These are phyloP conservation scores for Rhopalosiphum nymphaeae DNA, from an alignment of 2,888 invertebrate genomes.

Conservation along the genomic window DNA sequence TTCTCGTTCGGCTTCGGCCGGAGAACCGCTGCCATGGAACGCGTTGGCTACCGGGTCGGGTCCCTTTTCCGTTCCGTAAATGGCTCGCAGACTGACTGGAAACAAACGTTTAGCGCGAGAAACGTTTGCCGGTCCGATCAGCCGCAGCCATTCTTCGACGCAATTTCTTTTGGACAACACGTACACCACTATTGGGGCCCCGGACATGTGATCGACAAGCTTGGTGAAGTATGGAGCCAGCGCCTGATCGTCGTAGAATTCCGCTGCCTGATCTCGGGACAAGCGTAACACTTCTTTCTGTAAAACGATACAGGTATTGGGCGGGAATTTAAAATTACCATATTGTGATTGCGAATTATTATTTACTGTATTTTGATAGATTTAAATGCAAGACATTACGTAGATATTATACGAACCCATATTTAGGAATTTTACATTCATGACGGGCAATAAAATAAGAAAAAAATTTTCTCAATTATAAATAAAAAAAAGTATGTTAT, in stretches of 20 bases:
- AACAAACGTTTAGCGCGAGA: neutral
- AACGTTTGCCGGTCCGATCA: conserved; percentile 52
- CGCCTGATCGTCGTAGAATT: conserved; percentile 14
- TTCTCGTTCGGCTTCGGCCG: conserved; percentile 11
- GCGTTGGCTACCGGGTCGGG: conserved; percentile 27
- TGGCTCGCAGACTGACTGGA: conserved; percentile 52
- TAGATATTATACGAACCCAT: neutral
- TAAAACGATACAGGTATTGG: neutral
- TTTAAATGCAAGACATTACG: neutral
- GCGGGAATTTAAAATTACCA: neutral
- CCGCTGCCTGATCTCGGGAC: conserved; percentile 27
- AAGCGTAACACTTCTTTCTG: conserved; percentile 54
- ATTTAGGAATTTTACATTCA: neutral
- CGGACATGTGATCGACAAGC: conserved; percentile 47
- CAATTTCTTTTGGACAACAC: conserved; percentile 42
- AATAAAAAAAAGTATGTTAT: neutral
- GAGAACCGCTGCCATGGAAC: conserved; percentile 42
- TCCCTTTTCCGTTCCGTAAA: conserved; percentile 2
- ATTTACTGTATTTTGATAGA: neutral
- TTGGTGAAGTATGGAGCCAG: conserved; percentile 1
- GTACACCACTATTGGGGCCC: conserved; percentile 48
- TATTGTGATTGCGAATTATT: too few relatives aligned
- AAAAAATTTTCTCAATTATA: too few relatives aligned
- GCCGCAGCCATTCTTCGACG: conserved; percentile 45
- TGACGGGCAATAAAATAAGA: neutral